Evolutionary conservation across 2,797 vertebrate species (phyloP).

Genomic region (Chaetodon trifasciatus): DNA sequence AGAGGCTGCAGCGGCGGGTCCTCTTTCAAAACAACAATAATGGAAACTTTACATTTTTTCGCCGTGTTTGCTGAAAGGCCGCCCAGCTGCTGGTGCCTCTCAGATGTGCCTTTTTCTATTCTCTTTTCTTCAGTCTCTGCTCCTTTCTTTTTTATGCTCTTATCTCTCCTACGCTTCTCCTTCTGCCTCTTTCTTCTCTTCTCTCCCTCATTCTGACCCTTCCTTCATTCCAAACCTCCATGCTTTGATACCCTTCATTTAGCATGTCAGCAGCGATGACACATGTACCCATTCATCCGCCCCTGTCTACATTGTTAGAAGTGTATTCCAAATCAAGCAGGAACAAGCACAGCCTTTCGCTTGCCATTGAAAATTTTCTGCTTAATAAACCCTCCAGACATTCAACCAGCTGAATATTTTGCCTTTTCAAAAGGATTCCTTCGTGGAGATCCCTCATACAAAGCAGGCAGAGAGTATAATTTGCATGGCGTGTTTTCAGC

Average conservation of each 20-base stretch:
- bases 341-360: conserved; percentile 70
- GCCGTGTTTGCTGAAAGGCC: conserved; percentile 35
- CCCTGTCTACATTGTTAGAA: conserved; percentile 61
- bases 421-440: conserved; percentile 70
- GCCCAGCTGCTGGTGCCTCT: conserved; percentile 25
- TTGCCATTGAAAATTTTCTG: conserved; percentile 70
- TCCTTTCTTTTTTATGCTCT: conserved; percentile 19
- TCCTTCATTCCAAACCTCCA: conserved; percentile 53
- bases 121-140: conserved; percentile 1
- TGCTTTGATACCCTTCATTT: conserved; percentile 82
- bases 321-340: conserved; percentile 74
- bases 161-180: conserved; percentile 25
- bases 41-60: conserved; percentile 34
- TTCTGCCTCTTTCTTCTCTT: conserved; percentile 37
- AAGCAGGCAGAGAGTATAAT: conserved; percentile 62
- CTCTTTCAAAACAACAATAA: neutral
- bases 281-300: conserved; percentile 68
- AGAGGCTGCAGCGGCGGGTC: neutral
- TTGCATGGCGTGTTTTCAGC: conserved; percentile 60
- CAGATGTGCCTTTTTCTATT: conserved; percentile 18
- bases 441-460: conserved; percentile 59
- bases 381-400: conserved; percentile 73
- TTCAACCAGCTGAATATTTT: conserved; percentile 62
- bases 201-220: conserved; percentile 38
- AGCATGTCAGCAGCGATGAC: conserved; percentile 78